Evolutionary conservation across 2,888 invertebrate genomes (phyloP).

Genomic region (Linnaemya tessellans): DNA sequence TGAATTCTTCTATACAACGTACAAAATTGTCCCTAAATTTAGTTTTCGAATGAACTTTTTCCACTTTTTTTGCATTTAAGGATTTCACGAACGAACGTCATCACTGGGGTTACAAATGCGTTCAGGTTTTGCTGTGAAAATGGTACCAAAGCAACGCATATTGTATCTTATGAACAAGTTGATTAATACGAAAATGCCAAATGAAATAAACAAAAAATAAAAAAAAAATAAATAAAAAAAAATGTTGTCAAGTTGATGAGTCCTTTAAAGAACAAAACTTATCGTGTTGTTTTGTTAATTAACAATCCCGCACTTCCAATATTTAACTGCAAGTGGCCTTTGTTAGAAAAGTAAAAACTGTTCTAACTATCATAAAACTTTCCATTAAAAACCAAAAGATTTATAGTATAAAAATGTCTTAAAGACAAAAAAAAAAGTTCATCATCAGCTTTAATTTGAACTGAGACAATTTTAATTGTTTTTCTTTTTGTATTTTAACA

Average conservation of each 20-base stretch:
- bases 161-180: no score
- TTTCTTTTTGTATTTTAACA: slow-evolving; percentile 43
- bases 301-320: not conserved
- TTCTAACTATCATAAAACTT: slow-evolving; percentile 30
- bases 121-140: no score
- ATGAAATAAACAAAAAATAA: no score
- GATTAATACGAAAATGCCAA: not conserved
- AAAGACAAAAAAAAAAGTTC: slow-evolving; percentile 36
- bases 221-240: no score
- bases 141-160: no score
- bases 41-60: no score
- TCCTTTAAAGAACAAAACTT: not conserved
- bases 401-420: slow-evolving; percentile 28
- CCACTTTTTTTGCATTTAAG: no score
- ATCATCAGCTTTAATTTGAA: slow-evolving; percentile 33
- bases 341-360: slow-evolving; percentile 18
- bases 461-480: not conserved
- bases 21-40: no score
- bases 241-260: not conserved
- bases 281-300: not conserved
- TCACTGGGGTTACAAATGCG: no score
- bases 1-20: no score
- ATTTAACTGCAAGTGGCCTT: slow-evolving; percentile 55
- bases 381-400: not conserved
- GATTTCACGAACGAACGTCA: no score